phyloP scores from a whole-genome alignment of 2,888 invertebrate genomes.

The Ferrisia virgata region DNA sequence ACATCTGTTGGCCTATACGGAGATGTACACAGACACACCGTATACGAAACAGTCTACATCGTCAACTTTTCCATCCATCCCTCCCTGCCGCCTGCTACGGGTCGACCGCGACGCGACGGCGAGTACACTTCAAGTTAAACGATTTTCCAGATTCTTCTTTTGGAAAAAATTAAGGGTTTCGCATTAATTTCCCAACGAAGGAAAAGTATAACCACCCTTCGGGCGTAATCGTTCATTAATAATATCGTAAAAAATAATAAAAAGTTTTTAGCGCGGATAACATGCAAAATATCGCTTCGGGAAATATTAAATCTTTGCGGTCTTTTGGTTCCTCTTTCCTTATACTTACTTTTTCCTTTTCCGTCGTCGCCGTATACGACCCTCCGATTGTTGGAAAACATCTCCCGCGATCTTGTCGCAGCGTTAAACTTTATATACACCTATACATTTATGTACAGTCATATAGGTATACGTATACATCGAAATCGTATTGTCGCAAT shows the following conservation, averaged over 20 bases:
- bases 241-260: slow-evolving; percentile 46
- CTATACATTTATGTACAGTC: too few species aligned
- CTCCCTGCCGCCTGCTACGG: not conserved
- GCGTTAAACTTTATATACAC: not conserved
- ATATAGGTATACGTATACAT: too few species aligned
- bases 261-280: slow-evolving; percentile 45
- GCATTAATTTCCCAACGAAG: slow-evolving; percentile 21
- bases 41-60: not conserved
- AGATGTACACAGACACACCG: not conserved
- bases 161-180: slow-evolving; percentile 40
- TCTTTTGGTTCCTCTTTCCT: slow-evolving; percentile 45
- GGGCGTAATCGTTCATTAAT: slow-evolving; percentile 46
- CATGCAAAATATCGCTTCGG: slow-evolving; percentile 45
- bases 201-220: slow-evolving; percentile 38
- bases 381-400: not conserved
- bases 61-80: not conserved
- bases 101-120: not conserved
- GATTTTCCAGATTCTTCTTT: slow-evolving; percentile 19
- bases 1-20: not conserved
- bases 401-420: not conserved
- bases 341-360: slow-evolving; percentile 31
- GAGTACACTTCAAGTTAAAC: not conserved
- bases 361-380: not conserved
- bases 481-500: not conserved
- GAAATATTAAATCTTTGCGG: slow-evolving; percentile 46